These are phyloP conservation scores for Phalera bucephala DNA, from an alignment of 2,888 invertebrate genomes.

Conservation along the genomic window DNA sequence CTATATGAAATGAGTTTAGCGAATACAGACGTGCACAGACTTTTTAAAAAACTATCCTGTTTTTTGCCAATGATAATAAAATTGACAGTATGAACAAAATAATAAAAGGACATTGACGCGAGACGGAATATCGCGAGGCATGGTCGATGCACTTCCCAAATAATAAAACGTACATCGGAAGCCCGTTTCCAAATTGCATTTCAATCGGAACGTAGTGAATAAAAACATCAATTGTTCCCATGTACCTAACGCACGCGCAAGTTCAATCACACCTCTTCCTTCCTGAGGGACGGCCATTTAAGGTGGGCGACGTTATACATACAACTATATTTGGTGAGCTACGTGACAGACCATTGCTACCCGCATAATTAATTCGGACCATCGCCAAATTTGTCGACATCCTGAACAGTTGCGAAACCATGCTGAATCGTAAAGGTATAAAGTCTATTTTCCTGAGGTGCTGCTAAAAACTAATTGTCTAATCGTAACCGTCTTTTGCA, in stretches of 20 bases:
- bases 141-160: conserved; percentile 59
- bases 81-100: conserved; percentile 12
- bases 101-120: conserved; percentile 13
- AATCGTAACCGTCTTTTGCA: conserved; percentile 65
- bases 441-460: conserved; percentile 48
- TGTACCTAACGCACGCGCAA: conserved; percentile 37
- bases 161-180: conserved; percentile 56
- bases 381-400: conserved; percentile 66
- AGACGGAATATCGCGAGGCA: conserved; percentile 17
- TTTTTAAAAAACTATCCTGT: background rate
- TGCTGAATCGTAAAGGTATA: conserved; percentile 55
- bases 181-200: conserved; percentile 66
- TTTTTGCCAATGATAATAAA: background rate
- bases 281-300: conserved; percentile 68
- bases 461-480: conserved; percentile 47
- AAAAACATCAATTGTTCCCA: conserved; percentile 46
- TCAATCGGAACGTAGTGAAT: conserved; percentile 47
- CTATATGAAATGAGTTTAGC: background rate
- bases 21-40: background rate
- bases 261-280: conserved; percentile 75
- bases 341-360: conserved; percentile 70
- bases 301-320: conserved; percentile 55
- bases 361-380: conserved; percentile 69
- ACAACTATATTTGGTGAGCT: conserved; percentile 69
- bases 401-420: conserved; percentile 46